phyloP scores from a whole-genome alignment of 2,113 vertebrate species.

The Salvelinus namaycush region DNA sequence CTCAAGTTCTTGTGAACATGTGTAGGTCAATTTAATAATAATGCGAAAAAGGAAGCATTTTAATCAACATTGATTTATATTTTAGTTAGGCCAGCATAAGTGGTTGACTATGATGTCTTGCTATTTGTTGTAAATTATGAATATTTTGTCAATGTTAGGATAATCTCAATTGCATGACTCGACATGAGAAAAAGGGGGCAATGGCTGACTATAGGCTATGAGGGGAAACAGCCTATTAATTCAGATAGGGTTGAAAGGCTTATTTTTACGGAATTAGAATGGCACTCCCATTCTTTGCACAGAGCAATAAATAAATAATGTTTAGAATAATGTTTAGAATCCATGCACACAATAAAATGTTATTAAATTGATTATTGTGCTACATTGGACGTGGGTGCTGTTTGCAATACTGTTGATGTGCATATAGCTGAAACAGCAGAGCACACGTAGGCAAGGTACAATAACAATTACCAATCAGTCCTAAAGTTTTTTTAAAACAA shows the following conservation, averaged over 20 bases:
- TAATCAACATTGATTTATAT: not conserved
- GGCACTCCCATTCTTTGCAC: constrained; percentile 53
- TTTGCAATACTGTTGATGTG: constrained; percentile 44
- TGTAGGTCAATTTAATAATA: too few relatives aligned
- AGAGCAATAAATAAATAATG: constrained; percentile 76
- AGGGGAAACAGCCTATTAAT: constrained; percentile 54
- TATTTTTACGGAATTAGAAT: constrained; percentile 71
- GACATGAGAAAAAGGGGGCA: too few relatives aligned
- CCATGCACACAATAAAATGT: constrained; percentile 74
- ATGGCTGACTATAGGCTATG: not conserved
- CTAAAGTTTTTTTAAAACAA: not conserved
- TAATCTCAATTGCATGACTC: too few relatives aligned
- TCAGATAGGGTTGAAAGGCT: constrained; percentile 52
- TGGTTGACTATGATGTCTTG: too few relatives aligned
- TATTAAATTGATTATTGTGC: constrained; percentile 19
- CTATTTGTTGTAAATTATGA: too few relatives aligned
- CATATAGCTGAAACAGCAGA: constrained; percentile 21
- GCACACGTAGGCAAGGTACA: too few relatives aligned
- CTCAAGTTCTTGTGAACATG: too few relatives aligned
- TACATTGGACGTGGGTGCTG: constrained; percentile 56
- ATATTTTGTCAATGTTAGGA: too few relatives aligned
- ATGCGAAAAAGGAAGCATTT: too few relatives aligned
- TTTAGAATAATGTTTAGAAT: constrained; percentile 67
- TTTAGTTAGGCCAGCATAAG: not conserved
- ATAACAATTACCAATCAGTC: too few relatives aligned